These are phyloP conservation scores for Melanerpes formicivorus DNA, from an alignment of 2,113 vertebrate species.

Conservation along the genomic window DNA sequence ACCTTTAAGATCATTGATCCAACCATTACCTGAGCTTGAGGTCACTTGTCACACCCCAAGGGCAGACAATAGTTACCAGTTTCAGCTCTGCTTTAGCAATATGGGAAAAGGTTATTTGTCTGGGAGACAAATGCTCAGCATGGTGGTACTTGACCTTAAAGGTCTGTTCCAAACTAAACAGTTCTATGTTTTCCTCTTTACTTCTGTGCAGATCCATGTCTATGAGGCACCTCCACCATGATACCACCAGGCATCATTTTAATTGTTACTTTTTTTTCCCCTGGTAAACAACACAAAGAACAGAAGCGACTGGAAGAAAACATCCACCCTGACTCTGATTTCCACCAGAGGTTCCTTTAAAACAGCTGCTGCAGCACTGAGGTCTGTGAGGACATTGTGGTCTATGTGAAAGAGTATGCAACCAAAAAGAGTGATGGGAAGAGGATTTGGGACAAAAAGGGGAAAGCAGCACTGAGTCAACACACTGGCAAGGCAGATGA, in stretches of 20 bases:
- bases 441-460: not conserved
- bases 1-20: too few species aligned
- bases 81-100: not conserved
- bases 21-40: not conserved
- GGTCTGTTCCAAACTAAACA: too few species aligned
- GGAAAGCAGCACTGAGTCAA: accelerated
- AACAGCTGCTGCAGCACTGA: not conserved
- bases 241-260: accelerated
- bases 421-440: not conserved
- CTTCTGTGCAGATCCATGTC: not conserved
- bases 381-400: accelerated
- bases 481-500: not conserved
- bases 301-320: not conserved
- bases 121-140: not conserved
- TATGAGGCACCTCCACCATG: accelerated
- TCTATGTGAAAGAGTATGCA: accelerated
- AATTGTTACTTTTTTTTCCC: too few species aligned
- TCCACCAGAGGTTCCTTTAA: not conserved
- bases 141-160: too few species aligned
- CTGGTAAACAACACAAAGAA: not conserved
- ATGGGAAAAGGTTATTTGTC: not conserved
- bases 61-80: not conserved
- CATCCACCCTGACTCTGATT: accelerated
- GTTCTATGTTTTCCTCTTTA: not conserved
- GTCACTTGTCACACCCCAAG: not conserved